Percentiles rank a stretch among this genome's conserved stretches.
phyloP scores from a whole-genome alignment of 2,797 vertebrate genomes.

The Buphagus erythrorhynchus region DNA sequence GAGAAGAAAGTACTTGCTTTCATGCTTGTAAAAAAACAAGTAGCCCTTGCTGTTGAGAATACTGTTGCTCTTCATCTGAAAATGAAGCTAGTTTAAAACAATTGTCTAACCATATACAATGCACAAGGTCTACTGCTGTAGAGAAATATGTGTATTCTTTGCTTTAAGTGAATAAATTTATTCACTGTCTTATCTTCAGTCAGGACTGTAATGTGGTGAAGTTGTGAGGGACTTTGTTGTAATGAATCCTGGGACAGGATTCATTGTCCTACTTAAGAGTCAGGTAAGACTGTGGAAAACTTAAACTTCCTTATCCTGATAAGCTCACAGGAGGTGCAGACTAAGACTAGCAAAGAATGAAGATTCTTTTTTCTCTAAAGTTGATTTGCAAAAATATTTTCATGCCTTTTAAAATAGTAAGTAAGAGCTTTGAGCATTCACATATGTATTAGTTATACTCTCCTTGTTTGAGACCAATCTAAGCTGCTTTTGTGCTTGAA shows the following conservation, averaged over 20 bases:
- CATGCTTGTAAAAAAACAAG: not conserved
- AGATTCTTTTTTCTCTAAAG: not conserved
- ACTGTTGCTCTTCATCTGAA: not conserved
- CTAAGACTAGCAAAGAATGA: not conserved
- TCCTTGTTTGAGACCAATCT: not conserved
- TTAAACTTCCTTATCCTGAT: not conserved
- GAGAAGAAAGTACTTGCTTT: not conserved
- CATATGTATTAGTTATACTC: not conserved
- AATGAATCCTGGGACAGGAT: not conserved
- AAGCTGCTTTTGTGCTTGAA: not conserved
- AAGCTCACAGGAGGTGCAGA: not conserved
- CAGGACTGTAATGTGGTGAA: not conserved
- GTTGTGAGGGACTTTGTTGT: not conserved
- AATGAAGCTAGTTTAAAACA: not conserved
- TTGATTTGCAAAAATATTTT: not conserved
- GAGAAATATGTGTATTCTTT: not conserved
- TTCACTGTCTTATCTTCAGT: not conserved
- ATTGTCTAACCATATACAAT: not conserved
- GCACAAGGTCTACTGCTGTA: not conserved
- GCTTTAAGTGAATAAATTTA: not conserved
- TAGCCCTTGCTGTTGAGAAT: not conserved
- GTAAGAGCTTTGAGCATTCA: not conserved
- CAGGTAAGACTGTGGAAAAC: not conserved
- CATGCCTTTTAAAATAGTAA: not conserved
- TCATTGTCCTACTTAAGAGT: not conserved